phyloP scores from a whole-genome alignment of 2,797 vertebrate species.

The Potorous gilbertii region DNA sequence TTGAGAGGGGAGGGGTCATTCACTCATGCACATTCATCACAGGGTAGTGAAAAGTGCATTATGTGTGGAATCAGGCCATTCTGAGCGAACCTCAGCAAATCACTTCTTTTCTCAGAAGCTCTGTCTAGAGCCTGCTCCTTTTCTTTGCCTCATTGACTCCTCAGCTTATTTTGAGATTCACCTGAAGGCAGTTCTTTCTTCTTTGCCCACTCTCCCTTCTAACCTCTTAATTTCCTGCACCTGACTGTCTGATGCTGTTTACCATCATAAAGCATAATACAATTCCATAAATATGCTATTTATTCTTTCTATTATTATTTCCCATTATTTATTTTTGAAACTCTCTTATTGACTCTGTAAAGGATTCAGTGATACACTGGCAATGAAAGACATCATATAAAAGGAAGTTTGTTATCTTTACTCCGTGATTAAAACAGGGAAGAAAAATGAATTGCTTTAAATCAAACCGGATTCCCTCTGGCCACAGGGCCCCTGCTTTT shows the following conservation, averaged over 20 bases:
- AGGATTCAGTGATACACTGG: slow-evolving; percentile 74
- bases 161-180: not conserved
- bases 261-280: slow-evolving; percentile 69
- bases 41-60: not conserved
- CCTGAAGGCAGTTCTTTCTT: not conserved
- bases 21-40: not conserved
- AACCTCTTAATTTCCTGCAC: slow-evolving; percentile 40
- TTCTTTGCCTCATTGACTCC: accelerated
- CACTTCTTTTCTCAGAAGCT: accelerated
- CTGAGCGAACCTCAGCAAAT: not conserved
- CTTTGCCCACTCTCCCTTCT: not conserved
- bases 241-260: slow-evolving; percentile 64
- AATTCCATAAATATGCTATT: slow-evolving; percentile 82
- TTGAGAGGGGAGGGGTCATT: not conserved
- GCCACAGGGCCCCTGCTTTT: slow-evolving; percentile 21
- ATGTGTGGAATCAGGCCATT: not conserved
- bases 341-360: slow-evolving; percentile 83
- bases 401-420: slow-evolving; percentile 64
- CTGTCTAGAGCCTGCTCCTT: not conserved
- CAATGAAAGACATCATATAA: slow-evolving; percentile 75
- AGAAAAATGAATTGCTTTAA: slow-evolving; percentile 68
- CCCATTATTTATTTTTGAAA: slow-evolving; percentile 81
- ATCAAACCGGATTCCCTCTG: slow-evolving; percentile 33
- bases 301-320: slow-evolving; percentile 81
- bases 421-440: slow-evolving; percentile 77